Evolutionary conservation across 2,888 invertebrate species (phyloP), one percentile per base, ranked within the genome.

Genomic region (Megaustenia siamemsis): DNA sequence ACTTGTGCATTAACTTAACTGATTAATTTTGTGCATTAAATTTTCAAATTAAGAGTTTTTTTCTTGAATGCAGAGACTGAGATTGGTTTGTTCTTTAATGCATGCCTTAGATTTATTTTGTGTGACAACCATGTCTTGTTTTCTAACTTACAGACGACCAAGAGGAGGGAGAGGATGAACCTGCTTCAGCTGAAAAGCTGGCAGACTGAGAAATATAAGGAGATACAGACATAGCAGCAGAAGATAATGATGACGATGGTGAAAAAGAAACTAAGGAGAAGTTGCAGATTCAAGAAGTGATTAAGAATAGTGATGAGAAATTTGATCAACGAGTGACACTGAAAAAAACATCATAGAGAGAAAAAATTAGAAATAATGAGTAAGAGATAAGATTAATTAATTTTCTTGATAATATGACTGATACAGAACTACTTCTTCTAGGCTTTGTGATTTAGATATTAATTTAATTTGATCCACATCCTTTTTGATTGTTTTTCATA

Each of bases 101-200:
- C 32, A 28, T 63, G 15, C 28, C 63, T 63, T 60, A 28, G 12
- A 60, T 60, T 28, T 63, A 32, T 6, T 73, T 73, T n/a, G 76
- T 69, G 56, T 49, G 76, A 53, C 71, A 79, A 60, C 0, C 40
- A 4, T 73, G 35, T 28, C 56, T 38, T 21, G 40, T 53, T 53
- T 71, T 77, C 40, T 63, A 83, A 71, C 68, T 71, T 49, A 21
- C 60, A 69, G 73, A 79, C 56, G 60, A 2, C 71, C 38, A 69
- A 43, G 28, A 73, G 40, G 43, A 79, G 40, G 21, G 35, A 38
- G 32, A 45, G 2, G 78, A 73, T 24, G 79, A 71, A 28, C 28
- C 69, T 8, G 60, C 77, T 10, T 40, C 45, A 32, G 38, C 56
- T 24, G 82, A 68, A 43, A 28, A 35, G 18, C 10, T 63, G 40